Base-by-base conservation (phyloP, 2,797 vertebrate species). In the Oreonectes daqikongensis region DNA sequence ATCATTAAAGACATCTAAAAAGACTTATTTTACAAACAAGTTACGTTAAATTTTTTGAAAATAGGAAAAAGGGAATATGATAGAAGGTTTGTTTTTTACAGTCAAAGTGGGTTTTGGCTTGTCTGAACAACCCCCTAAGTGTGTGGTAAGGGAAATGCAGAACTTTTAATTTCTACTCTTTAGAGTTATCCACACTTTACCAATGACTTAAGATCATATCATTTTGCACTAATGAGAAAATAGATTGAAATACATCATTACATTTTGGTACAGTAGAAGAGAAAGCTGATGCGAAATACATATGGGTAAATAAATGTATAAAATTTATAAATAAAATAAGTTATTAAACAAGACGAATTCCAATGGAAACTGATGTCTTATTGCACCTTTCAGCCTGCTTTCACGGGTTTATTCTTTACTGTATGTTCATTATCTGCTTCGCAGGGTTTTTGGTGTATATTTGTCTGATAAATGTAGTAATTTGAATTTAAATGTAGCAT, bases 371-470 rank as follows among this genome's bases (percentile, higher is more conserved):
- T 35, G 5, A 28, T 35, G 28, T 32, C n/a, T 35, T 32, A 61
- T 72, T 72, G 69, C 40, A 48, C 69, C 52, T 52, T 38, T 32
- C 42, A 24, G 70, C 57, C 55, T 35, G 57, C 12, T 42, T 40
- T 42, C 40, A 42, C 28, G 38, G 42, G 57, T 30, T 5, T 24
- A n/a, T 72, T 72, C 60, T 72, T 28, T 72, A 48, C 57, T 61
- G 55, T 72, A 10, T 59, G 38, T 53, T 46, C 30, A 73, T 44
- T 32, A n/a, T 55, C 32, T 6, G 35, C 35, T 2, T 4, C 8
- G 8, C 24, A 40, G 17, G 65, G 46, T 78, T 44, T 59, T 77
- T 70, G 38, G 26, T 82, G 59, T 72, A 38, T 63, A 75, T 80
- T 67, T 80, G 53, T 78, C 61, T 69, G n/a, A n/a, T n/a, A n/a